Evolutionary conservation across 1,140 invertebrate species (phyloP).

Genomic region (Himalopsyche phryganea): DNA sequence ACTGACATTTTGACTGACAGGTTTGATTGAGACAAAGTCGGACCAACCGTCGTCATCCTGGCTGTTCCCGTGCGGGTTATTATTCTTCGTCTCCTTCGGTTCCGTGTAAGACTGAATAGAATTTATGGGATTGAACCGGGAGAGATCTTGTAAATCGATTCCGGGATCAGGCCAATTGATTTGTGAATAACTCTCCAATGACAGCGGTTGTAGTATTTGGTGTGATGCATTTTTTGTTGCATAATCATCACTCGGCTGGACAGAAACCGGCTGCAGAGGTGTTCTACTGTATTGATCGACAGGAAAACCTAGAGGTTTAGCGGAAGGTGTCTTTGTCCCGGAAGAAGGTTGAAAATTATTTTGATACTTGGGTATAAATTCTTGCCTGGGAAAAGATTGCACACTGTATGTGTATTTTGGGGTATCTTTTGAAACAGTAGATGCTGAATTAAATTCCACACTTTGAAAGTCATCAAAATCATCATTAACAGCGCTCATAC

Average conservation of each 20-base stretch:
- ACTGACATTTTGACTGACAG: conserved; percentile 26
- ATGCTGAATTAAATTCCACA: conserved; percentile 30
- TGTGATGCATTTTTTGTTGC: conserved; percentile 38
- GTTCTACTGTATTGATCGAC: conserved; percentile 3
- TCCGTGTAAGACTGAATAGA: conserved; percentile 41
- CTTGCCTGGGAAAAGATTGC: background rate
- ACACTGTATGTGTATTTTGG: background rate
- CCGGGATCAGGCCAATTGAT: conserved; percentile 65
- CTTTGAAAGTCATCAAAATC: conserved; percentile 51
- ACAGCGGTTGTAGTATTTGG: conserved; percentile 50
- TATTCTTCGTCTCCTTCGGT: conserved; percentile 40
- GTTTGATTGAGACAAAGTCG: conserved; percentile 56
- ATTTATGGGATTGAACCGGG: conserved; percentile 53
- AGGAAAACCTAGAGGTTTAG: too few relatives aligned
- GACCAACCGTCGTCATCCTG: conserved; percentile 57
- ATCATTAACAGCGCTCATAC: conserved; percentile 38
- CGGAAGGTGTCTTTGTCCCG: too few relatives aligned
- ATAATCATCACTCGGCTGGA: conserved; percentile 8
- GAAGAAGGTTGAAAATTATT: background rate
- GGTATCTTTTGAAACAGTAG: conserved; percentile 2
- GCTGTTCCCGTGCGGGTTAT: conserved; percentile 37
- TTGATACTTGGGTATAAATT: background rate
- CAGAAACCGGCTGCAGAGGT: conserved; percentile 9
- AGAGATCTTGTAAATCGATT: conserved; percentile 62
- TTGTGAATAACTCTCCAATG: conserved; percentile 51